Evolutionary conservation across 2,888 invertebrate species (phyloP), one percentile per base, ranked within the genome.

Genomic region (Rhabditophanes sp.): DNA sequence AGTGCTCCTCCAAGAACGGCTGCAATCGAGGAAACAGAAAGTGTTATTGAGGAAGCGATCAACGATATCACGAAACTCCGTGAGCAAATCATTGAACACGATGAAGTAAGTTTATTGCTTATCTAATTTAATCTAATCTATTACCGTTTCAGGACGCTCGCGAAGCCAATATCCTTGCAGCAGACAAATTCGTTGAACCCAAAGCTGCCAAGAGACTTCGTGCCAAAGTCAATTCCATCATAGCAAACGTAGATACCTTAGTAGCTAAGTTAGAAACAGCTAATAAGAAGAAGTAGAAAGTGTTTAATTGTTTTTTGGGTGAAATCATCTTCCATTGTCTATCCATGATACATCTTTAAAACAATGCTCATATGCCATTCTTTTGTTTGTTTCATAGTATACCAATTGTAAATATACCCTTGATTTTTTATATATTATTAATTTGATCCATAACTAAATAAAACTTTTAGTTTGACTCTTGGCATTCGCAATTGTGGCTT

Each of bases 11-110:
- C 33, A 6, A 17, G 11, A n/a, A 9, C 11, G 34, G 15, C 12
- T 9, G n/a, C 19, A 2, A 23, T 11, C n/a, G 12, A 36, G 16
- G 11, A 14, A 36, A 11, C 2, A 36, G 19, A 20, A 34, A 22
- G 49, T 23, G 42, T 50, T 1, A 41, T 55, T 25, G 43, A 48
- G 6, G 56, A 56, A 32, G 55, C 56, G 8, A 51, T 48, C 33
- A 46, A 53, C 29, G 55, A 55, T 25, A 50, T 56, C 24, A 38
- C 46, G n/a, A 55, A 50, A 25, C 34, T 56, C 25, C 53, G 53
- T 33, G 56, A 56, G 36, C 50, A 56, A 36, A 49, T 53, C 33
- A 48, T 53, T n/a, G 56, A 56, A 30, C 56, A 55, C 34, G 45
- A 44, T n/a, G 56, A 56, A 40, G 50, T 48, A 2, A n/a, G 35